Base-by-base conservation (phyloP, 2,888 invertebrate species). In the Baccha elongata region DNA sequence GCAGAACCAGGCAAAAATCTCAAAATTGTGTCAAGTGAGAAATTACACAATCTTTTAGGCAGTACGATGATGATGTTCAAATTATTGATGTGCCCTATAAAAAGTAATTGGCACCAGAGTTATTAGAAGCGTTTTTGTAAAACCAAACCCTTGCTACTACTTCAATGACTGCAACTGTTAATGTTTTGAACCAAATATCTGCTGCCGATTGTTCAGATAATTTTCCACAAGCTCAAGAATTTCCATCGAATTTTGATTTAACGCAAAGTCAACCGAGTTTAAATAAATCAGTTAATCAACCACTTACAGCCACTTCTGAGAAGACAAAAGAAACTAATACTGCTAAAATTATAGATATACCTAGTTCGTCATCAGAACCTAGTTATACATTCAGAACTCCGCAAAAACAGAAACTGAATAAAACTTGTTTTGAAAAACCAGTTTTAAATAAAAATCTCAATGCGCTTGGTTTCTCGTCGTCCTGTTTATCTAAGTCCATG, bases 81-180 rank as follows among this genome's bases (percentile, higher is more conserved):
- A 52, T 83, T 8, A 44, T 83, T 21, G 83, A 83, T 1, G 3
- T 68, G 7, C 72, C 78, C 2, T 44, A 21, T 52, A 72, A 4
- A 64, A 78, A 17, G 50, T 78, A 6, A 76, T 83, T 29, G 44
- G 44, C 72, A 23, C 72, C 78, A 6, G 83, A 83, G 3, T 55
- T 83, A 1, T 35, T 83, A 10, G 62, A 73, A 10, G 42, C 58
- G 13, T 52, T 81, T 7, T 44, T 81, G n/a, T 37, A 35, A n/a
- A 13, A n/a, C n/a, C n/a, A n/a, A n/a, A 32, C 4, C 1, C 10
- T 8, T n/a, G 10, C 7, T 13, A 17, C 37, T 15, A 0, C 2
- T 11, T 3, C 21, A 37, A 5, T 15, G 5, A 10, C 42, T 6
- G n/a, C n/a, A n/a, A 11, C 2, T 35, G 6, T 35, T 8, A 17